Percentiles rank a stretch among this genome's conserved stretches.
phyloP scores from a whole-genome alignment of 2,888 invertebrate genomes.

The Lasioglossum oenotherae region DNA sequence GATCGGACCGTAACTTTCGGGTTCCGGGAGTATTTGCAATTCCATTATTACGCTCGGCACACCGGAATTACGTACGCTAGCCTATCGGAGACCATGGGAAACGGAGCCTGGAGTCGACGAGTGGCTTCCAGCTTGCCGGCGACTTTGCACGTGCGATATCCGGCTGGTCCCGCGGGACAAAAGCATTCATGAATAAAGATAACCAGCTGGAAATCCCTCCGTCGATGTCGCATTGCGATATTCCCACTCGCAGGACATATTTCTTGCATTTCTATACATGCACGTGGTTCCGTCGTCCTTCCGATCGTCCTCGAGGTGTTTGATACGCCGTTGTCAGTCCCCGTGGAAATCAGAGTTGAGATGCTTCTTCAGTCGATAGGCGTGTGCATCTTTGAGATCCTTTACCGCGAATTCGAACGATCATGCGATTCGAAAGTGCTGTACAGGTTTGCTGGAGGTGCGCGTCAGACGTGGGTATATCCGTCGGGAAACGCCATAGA shows the following conservation, averaged over 20 bases:
- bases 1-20: constrained; percentile 43
- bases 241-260: neutral
- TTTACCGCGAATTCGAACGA: neutral
- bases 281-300: too few relatives aligned
- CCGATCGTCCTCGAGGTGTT: neutral
- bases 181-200: constrained; percentile 63
- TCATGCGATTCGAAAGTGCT: neutral
- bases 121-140: constrained; percentile 4
- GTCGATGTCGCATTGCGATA: neutral
- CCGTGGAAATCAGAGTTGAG: constrained; percentile 17
- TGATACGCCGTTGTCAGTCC: neutral
- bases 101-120: constrained; percentile 44
- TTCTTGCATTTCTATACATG: neutral
- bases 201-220: constrained; percentile 11
- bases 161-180: constrained; percentile 12
- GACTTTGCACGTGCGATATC: constrained; percentile 3
- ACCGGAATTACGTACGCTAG: constrained; percentile 33
- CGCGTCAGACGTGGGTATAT: neutral
- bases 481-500: neutral
- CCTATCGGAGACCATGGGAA: constrained; percentile 51
- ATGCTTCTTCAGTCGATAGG: neutral
- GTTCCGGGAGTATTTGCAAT: constrained; percentile 66
- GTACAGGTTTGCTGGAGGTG: neutral
- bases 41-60: constrained; percentile 64
- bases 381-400: neutral